Percentiles rank a stretch among this genome's conserved stretches.
Conservation (phyloP, 2,113 vertebrate genomes). For the Epinephelus fuscoguttatus region DNA sequence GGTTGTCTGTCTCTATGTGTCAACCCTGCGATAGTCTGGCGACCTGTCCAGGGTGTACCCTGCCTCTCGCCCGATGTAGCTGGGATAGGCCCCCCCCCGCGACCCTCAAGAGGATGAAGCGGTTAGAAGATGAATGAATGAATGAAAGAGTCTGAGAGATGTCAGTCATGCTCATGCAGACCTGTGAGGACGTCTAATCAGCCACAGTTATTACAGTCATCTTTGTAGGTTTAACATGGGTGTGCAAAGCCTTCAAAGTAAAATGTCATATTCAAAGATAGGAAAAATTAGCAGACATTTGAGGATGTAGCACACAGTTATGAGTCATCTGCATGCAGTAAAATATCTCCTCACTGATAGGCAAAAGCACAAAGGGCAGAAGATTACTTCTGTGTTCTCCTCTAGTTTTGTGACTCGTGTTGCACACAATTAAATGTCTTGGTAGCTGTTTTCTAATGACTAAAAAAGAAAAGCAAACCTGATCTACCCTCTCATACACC, state of each 20-base stretch:
- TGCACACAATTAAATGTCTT: background rate
- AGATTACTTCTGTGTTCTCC: background rate
- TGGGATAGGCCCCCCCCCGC: no score
- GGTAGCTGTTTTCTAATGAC: background rate
- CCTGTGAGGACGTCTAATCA: background rate
- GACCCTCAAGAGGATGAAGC: no score
- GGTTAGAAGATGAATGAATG: no score
- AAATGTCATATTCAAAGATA: background rate
- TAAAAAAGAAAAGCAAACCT: background rate
- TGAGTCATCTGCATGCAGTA: background rate
- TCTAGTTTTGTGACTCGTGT: background rate
- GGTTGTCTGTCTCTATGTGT: no score
- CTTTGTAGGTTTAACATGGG: background rate
- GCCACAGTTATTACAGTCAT: background rate
- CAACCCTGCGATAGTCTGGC: no score
- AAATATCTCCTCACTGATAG: background rate
- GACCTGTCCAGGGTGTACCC: no score
- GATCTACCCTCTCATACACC: background rate
- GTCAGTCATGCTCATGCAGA: background rate
- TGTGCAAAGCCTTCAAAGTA: background rate
- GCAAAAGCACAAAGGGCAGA: background rate
- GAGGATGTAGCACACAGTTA: background rate
- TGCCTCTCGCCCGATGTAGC: no score
- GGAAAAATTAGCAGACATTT: background rate
- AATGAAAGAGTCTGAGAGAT: background rate